Evolutionary conservation across 2,888 invertebrate genomes (phyloP), one percentile per base, ranked within the genome.

Genomic region (Apamea epomidion): DNA sequence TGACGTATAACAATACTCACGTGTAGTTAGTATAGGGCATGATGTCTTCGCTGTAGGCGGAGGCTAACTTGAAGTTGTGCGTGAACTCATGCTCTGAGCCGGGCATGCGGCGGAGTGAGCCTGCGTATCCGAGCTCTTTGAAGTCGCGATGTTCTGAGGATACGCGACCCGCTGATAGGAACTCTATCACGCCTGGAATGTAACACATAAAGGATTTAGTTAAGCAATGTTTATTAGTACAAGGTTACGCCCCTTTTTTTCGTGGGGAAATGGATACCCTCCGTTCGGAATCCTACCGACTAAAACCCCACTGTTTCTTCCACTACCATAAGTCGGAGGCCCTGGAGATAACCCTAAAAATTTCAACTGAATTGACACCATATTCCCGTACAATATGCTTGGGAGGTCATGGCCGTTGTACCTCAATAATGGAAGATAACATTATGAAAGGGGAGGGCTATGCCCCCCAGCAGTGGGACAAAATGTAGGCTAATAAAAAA

Each of bases 1-100:
- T 64, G 6, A 4, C 37, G 14, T 37, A 3, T 18, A 32, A n/a
- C 25, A 76, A 21, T 37, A 78, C 98, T 98, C 95, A 99, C 98
- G 99, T 99, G 96, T 99, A 99, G 96, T 99, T 99, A 87, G 99
- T 99, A 95, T 99, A 99, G 86, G 99, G 99, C 99, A 99, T 99
- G 92, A 99, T 98, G 93, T 99, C 98, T 94, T 99, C 98, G 94
- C 98, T 98, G 97, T 99, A 99, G 80, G 99, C 99, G 85, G 99
- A 99, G 83, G 99, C 98, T 89, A 99, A 98, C 93, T 99, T 98
- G 97, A 99, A 99, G 97, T 99, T 98, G 98, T 99, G 99, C 94
- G 98, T 98, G 97, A 99, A 99, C 97, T 99, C 99, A 96, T 99
- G 98, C 93, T 99, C 99, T 94, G 98, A 98, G 95, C 98, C 98